Evolutionary conservation across 2,888 invertebrate genomes (phyloP), one percentile per base, ranked within the genome.

Genomic region (Epinotia nisella): DNA sequence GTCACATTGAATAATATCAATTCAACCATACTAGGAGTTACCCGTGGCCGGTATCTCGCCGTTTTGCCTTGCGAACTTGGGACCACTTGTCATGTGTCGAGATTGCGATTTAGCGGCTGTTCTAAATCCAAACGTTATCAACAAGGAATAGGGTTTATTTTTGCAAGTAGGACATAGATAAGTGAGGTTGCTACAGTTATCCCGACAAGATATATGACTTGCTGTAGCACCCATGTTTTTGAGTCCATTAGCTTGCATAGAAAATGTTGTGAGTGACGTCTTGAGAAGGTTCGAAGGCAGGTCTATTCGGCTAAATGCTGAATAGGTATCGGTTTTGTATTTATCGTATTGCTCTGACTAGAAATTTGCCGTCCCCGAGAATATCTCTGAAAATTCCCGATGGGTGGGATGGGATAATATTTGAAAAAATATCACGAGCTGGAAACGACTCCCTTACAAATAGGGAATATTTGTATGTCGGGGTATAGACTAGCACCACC

Each of bases 171-270:
- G 49, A 5, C n/a, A 7, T 49, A n/a, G 49, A n/a, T 49, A 49
- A 7, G n/a, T n/a, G 49, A 49, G 49, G 7, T 49, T 49, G 49
- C 49, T 49, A n/a, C n/a, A 49, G 5, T 49, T n/a, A 49, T 4
- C n/a, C 49, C 49, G 24, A 19, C 13, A 24, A 24, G 21, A 56
- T 56, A 56, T 56, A 56, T 21, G 21, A 56, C 55, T 56, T 24
- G 24, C 13, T 56, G 21, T 3, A n/a, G 49, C 49, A 49, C n/a
- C 24, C 19, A 56, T 56, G 55, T 56, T 56, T 56, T 21, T 21
- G 55, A 56, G 21, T 56, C 55, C 55, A 56, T 56, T 56, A 56
- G 21, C 55, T 56, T 15, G 55, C n/a, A n/a, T 49, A 49, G 49
- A 49, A 49, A 49, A 56, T 24, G 24, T 56, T 24, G 55, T 56